Percentiles rank a stretch among this genome's conserved stretches.
Conservation (phyloP, 37 sponge, comb jelly and placozoan species). For the Oscarella lobularis region DNA sequence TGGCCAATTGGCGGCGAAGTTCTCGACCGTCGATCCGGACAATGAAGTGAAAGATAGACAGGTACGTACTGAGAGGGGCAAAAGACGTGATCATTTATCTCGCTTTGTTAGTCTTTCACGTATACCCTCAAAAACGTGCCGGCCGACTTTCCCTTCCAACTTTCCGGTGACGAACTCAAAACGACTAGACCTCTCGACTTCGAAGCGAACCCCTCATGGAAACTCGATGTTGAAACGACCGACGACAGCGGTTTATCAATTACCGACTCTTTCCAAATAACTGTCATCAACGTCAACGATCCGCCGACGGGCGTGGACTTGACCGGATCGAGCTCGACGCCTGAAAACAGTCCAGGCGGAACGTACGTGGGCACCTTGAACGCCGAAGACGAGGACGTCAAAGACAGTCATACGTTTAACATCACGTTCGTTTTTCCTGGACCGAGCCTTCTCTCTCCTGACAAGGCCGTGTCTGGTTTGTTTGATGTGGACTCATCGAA, state of each 20-base stretch:
- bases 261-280: neutral
- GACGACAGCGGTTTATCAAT: slow-evolving; percentile 2
- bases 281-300: neutral
- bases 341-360: neutral
- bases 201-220: neutral
- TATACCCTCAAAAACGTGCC: neutral
- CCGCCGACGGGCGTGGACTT: neutral
- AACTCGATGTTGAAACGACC: neutral
- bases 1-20: neutral
- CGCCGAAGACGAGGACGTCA: neutral
- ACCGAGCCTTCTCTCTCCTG: too few relatives aligned
- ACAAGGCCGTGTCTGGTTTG: too few relatives aligned
- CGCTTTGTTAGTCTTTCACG: neutral
- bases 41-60: neutral
- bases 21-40: neutral
- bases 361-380: neutral
- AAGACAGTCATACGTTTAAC: neutral
- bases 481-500: too few relatives aligned
- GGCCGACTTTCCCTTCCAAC: neutral
- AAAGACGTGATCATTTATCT: neutral
- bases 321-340: neutral
- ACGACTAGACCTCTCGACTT: neutral
- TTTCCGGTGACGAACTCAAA: neutral
- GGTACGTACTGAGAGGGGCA: neutral
- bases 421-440: neutral